Evolutionary conservation across 1,140 invertebrate species (phyloP), one percentile per base, ranked within the genome.

Genomic region (Vanessa tameamea): DNA sequence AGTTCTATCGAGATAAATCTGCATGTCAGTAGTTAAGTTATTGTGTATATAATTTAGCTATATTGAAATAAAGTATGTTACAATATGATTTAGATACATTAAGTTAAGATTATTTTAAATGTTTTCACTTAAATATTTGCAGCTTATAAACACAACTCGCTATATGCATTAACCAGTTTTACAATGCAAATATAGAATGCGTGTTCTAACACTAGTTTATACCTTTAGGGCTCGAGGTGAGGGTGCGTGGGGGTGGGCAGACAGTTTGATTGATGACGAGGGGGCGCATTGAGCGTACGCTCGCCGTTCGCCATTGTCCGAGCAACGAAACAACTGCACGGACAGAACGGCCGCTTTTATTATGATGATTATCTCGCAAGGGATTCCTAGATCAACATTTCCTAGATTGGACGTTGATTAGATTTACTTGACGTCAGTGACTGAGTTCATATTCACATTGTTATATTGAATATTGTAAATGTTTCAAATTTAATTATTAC

Each of bases 261-360:
- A 75, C 70, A 79, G 75, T 81, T 86, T 92, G 90, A 92, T 92
- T 90, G 90, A 92, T 90, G 90, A 90, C 81, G 83, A 81, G 72
- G 82, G 84, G 85, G 82, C 77, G 83, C 83, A 86, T 88, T 89
- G 83, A 88, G 82, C 83, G 84, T 83, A 83, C 81, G 73, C 75
- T 82, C 78, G 81, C 79, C 84, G 73, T 74, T 82, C 78, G 80
- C 79, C 84, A 89, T 89, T 92, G 87, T 90, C 88, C 83, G 81
- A 76, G 79, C 83, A 80, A 84, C 86, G 86, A 90, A 90, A 87
- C 85, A 90, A 90, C 83, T 84, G 82, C 75, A 87, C 82, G 80
- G 80, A 79, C 79, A 83, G 83, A 85, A 83, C 79, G 84, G 85
- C 82, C 78, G 81, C 84, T 82, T 87, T 84, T 84, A 87, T 84